Percentiles rank a stretch among this genome's conserved stretches.
phyloP scores from a whole-genome alignment of 2,113 vertebrate species.

The Stegostoma tigrinum region DNA sequence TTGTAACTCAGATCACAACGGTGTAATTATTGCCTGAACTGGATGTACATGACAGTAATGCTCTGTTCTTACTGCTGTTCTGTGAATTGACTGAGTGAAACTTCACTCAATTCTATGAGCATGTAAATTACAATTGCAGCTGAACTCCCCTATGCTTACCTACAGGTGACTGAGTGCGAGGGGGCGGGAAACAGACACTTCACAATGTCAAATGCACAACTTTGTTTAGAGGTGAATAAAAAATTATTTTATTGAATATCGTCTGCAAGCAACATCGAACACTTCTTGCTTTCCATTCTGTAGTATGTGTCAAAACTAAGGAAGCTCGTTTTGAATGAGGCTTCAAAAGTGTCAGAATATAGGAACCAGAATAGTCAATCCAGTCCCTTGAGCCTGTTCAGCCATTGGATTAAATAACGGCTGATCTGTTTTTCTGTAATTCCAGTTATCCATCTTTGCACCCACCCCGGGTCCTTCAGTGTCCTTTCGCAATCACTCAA shows the following conservation, averaged over 20 bases:
- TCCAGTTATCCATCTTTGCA: neutral
- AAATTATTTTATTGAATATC: neutral
- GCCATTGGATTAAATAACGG: neutral
- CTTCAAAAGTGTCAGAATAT: neutral
- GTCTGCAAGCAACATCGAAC: neutral
- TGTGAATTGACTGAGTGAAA: neutral
- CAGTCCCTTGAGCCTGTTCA: neutral
- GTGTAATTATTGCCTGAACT: neutral
- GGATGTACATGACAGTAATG: neutral
- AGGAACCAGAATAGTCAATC: neutral
- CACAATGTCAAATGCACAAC: neutral
- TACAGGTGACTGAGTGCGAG: neutral
- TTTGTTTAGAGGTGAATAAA: neutral
- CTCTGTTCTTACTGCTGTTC: neutral
- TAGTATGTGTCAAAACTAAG: neutral
- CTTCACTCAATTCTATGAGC: neutral
- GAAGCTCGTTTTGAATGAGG: neutral
- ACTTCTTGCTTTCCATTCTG: neutral
- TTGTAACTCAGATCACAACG: neutral
- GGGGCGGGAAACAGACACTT: neutral
- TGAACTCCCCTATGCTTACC: neutral
- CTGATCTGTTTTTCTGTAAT: neutral
- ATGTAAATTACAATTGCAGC: neutral
- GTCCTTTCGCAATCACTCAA: neutral
- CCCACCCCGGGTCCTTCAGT: neutral